These are phyloP conservation scores for Sula dactylatra DNA, from an alignment of 2,113 vertebrate species.

Conservation along the genomic window DNA sequence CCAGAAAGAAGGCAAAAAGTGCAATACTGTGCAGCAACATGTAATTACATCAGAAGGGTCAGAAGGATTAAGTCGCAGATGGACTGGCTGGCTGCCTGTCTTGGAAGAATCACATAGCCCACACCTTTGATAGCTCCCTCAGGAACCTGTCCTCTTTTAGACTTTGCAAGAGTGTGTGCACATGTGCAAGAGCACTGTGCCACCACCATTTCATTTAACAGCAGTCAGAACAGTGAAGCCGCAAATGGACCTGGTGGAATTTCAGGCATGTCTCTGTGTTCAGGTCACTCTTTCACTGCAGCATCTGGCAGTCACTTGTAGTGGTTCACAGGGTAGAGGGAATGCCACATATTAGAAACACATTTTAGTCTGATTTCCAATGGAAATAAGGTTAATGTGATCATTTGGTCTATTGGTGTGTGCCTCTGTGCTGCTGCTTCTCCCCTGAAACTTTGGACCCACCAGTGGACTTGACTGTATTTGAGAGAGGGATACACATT, in stretches of 20 bases:
- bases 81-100: not conserved
- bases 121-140: not conserved
- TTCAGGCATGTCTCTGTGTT: not conserved
- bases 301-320: not conserved
- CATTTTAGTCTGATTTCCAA: not conserved
- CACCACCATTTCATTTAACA: not conserved
- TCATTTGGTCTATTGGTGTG: not conserved
- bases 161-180: not conserved
- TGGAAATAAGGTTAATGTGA: not conserved
- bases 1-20: not conserved
- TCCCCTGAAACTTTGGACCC: not conserved
- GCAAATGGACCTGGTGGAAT: not conserved
- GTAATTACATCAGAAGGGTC: not conserved
- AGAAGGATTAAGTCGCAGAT: not conserved
- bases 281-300: not conserved
- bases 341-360: not conserved
- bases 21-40: not conserved
- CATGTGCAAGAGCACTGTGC: accelerated
- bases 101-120: not conserved
- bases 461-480: not conserved
- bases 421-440: not conserved
- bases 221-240: not conserved
- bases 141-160: not conserved
- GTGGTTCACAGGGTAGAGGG: not conserved
- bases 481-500: not conserved